phyloP scores from a whole-genome alignment of 2,888 invertebrate species.

The Agrotis exclamationis region DNA sequence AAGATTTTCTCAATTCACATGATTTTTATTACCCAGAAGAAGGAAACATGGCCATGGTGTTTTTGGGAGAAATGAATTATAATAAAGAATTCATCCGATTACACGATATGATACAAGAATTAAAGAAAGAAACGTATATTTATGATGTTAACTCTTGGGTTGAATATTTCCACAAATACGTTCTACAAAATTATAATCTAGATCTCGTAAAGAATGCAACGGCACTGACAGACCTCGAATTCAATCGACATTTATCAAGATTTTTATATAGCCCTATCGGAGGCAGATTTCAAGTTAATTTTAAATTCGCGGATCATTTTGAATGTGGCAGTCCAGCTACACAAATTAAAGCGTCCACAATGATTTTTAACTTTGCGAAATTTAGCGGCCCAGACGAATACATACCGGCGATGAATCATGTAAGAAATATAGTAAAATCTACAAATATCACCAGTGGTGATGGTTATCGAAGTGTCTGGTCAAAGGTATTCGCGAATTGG shows the following conservation, averaged over 20 bases:
- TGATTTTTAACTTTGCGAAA: constrained; percentile 92
- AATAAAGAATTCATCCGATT: constrained; percentile 91
- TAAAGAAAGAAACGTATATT: constrained; percentile 90
- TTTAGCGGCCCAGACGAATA: constrained; percentile 93
- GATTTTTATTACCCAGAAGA: constrained; percentile 92
- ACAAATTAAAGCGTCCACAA: constrained; percentile 91
- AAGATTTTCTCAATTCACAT: constrained; percentile 90
- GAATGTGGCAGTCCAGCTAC: constrained; percentile 92
- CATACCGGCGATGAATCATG: constrained; percentile 94
- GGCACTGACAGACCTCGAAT: constrained; percentile 88
- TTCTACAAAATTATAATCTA: constrained; percentile 89
- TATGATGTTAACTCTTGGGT: constrained; percentile 92
- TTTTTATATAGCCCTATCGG: constrained; percentile 93
- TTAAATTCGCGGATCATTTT: constrained; percentile 92
- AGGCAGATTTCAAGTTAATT: constrained; percentile 93
- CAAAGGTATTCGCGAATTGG: constrained; percentile 94
- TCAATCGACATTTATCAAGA: constrained; percentile 92
- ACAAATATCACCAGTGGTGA: constrained; percentile 92
- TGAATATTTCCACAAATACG: constrained; percentile 92
- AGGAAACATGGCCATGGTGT: constrained; percentile 92
- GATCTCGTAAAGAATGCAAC: constrained; percentile 87
- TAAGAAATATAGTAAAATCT: constrained; percentile 90
- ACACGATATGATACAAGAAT: constrained; percentile 87
- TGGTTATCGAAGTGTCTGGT: constrained; percentile 93
- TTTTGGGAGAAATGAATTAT: constrained; percentile 93